phyloP scores from a whole-genome alignment of 2,113 vertebrate species.

The Geococcyx californianus region DNA sequence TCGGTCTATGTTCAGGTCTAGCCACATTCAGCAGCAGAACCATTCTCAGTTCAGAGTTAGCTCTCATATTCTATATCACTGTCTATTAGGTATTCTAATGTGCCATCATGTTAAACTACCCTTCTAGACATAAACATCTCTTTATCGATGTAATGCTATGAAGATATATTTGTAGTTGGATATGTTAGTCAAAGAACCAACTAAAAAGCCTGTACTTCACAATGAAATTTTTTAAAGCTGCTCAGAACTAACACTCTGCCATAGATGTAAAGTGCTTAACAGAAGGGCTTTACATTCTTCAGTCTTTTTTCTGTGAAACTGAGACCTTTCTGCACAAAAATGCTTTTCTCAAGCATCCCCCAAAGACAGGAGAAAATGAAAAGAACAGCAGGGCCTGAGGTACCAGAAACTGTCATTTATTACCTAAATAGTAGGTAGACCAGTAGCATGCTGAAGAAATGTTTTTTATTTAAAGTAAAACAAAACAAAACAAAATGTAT shows the following conservation, averaged over 20 bases:
- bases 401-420: not conserved
- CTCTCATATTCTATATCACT: not conserved
- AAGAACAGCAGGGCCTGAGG: not conserved
- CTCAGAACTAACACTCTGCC: not conserved
- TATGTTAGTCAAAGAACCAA: not conserved
- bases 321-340: not conserved
- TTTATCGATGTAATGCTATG: not conserved
- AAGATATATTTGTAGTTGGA: not conserved
- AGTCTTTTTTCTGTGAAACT: not conserved
- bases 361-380: not conserved
- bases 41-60: not conserved
- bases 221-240: not conserved
- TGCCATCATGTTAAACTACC: not conserved
- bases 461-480: not conserved
- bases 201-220: not conserved
- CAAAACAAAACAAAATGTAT: not conserved
- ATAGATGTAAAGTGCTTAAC: not conserved
- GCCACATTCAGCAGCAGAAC: not conserved
- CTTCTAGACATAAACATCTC: not conserved
- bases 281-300: not conserved
- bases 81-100: not conserved
- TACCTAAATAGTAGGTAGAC: not conserved
- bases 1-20: not conserved
- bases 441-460: not conserved
- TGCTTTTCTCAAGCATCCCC: not conserved